Evolutionary conservation across 2,888 invertebrate genomes (phyloP).

Genomic region (Helleia helle): DNA sequence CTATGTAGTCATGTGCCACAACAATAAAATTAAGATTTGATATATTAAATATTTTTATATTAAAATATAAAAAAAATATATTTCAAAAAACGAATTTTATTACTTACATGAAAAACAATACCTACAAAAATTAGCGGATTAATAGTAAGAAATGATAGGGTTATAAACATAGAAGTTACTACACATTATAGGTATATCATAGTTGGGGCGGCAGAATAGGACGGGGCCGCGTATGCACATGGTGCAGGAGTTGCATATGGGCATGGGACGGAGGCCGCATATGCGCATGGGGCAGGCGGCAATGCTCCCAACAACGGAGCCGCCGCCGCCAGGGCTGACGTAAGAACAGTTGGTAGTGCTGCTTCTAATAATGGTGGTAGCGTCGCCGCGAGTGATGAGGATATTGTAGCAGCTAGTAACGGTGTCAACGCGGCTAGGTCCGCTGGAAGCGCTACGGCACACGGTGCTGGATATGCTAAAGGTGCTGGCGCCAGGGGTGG

Average conservation of each 20-base stretch:
- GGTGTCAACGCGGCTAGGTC: slow-evolving; percentile 20
- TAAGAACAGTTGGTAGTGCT: slow-evolving; percentile 35
- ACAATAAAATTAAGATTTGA: too few species aligned
- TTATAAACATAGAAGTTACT: neutral
- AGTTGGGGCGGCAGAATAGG: slow-evolving; percentile 8
- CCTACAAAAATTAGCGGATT: too few species aligned
- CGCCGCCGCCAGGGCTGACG: slow-evolving; percentile 35
- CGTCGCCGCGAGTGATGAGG: slow-evolving; percentile 24
- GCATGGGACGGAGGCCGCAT: slow-evolving; percentile 20
- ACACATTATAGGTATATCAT: slow-evolving; percentile 9
- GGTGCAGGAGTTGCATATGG: neutral
- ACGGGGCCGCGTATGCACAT: slow-evolving; percentile 8
- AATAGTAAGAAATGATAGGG: slow-evolving; percentile 1
- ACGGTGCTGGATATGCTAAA: slow-evolving; percentile 5
- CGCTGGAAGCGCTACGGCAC: slow-evolving; percentile 12
- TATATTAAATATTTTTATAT: too few species aligned
- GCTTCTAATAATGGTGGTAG: slow-evolving; percentile 28
- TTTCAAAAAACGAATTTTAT: too few species aligned
- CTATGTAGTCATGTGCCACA: too few species aligned
- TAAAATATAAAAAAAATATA: too few species aligned
- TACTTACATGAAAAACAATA: too few species aligned
- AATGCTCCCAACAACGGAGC: slow-evolving; percentile 29
- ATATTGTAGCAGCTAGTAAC: slow-evolving; percentile 22
- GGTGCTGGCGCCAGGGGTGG: slow-evolving; percentile 15
- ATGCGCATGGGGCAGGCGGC: slow-evolving; percentile 17